Base-by-base conservation (phyloP, 1,140 invertebrate genomes). In the Drosophila ercepeae region DNA sequence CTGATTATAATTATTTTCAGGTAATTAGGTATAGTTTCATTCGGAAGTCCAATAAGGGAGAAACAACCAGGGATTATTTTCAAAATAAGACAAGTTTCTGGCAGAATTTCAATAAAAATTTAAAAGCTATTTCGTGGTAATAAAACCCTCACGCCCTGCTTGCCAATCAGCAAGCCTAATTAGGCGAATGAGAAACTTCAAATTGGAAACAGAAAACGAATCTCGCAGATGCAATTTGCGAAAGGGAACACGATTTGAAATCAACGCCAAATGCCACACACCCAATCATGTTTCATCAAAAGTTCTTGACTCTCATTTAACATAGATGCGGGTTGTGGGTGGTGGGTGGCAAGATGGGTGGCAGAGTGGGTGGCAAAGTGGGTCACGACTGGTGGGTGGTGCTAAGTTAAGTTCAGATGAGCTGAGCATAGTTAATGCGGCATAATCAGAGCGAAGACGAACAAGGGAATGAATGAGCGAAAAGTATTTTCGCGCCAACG, bases 401-500 rank as follows among this genome's bases (percentile, higher is more conserved):
- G 7, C 42, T 64, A 55, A 45, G 60, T 60, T 39, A 11, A 60
- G 29, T 58, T 41, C 34, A 16, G 55, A 64, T 27, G 29, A 63
- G 41, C 53, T 29, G 39, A 61, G 60, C 54, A 23, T 25, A 63
- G 41, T 59, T 63, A 60, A 63, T 48, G 42, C 42, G 23, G 51
- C 52, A 60, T 72, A 72, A 71, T 72, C 68, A 29, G 44, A 25
- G 58, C 50, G 73, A 19, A 9, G 9, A 8, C 13, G 1, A 11
- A 13, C 7, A 11, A n/a, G 44, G 13, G 36, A 42, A 14, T 1
- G 1, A 46, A 46, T 13, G 13, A 8, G 23, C 13, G 21, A 27
- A 61, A 64, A 61, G 42, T 39, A 61, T 49, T 65, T 74, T 65
- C 39, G 3, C 59, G 78, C 64, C 21, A 79, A 50, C 81, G 54